Evolutionary conservation across 1,140 invertebrate genomes (phyloP), one percentile per base, ranked within the genome.

Genomic region (Ostrea denselamellosa): DNA sequence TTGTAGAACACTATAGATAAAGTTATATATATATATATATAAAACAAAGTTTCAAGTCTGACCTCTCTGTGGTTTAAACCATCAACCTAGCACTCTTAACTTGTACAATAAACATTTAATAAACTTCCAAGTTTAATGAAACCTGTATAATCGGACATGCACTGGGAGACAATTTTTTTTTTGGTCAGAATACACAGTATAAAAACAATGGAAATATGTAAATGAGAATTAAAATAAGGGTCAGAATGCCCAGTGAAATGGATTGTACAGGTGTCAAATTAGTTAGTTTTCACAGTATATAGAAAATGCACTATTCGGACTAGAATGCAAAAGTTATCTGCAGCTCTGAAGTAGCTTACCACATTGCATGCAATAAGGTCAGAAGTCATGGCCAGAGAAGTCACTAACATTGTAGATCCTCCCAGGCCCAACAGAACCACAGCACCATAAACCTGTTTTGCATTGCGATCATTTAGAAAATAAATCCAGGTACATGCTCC

Each of bases 351-450:
- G 14, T 25, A 58, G 93, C 94, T 93, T 93, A 96, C 96, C 0
- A 97, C 97, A 93, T 97, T 97, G 52, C 96, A 95, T 22, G 98
- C 98, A 90, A 99, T 98, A 44, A 99, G 95, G 95, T 99, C 98
- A 34, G 98, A 97, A 7, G 97, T 98, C 90, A 98, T 96, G 8
- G 97, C 97, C 25, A 99, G 95, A 94, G 98, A 98, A 54, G 98
- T 98, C 19, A 99, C 97, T 34, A 99, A 95, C 95, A 99, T 97
- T 53, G 98, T 96, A 0, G 98, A 97, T 85, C 97, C 97, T 10
- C 97, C 97, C 88, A 97, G 96, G 86, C 98, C 98, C 93, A 98
- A 96, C 44, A 99, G 86, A 5, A 92, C 89, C 44, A 92, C 91
- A 53, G 89, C 88, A 22, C 91, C 92, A 89, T 93, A 94, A 89